These are phyloP conservation scores for Mycalesis mineus DNA, from an alignment of 2,888 invertebrate genomes.

Conservation along the genomic window DNA sequence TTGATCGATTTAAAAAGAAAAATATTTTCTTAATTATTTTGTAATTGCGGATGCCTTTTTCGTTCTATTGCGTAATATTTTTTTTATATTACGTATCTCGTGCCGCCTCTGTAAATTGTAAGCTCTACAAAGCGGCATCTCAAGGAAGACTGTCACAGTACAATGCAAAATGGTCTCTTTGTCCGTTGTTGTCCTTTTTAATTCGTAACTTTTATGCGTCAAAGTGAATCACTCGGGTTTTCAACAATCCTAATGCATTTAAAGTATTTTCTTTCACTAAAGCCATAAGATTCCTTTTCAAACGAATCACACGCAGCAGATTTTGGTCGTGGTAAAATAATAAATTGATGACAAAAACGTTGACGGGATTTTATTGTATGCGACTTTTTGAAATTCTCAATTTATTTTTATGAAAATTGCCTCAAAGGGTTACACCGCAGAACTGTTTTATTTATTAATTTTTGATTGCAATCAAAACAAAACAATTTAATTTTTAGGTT, in stretches of 20 bases:
- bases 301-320: conserved; percentile 10
- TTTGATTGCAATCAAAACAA: too few relatives aligned
- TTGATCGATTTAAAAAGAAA: too few relatives aligned
- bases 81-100: not conserved
- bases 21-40: too few relatives aligned
- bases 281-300: not conserved
- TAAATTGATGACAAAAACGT: conserved; percentile 46
- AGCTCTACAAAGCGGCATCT: conserved; percentile 56
- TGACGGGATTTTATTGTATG: conserved; percentile 36
- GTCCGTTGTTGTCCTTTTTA: conserved; percentile 74
- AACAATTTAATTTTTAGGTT: too few relatives aligned
- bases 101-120: conserved; percentile 38
- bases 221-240: conserved; percentile 62
- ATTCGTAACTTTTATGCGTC: conserved; percentile 75
- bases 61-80: too few relatives aligned
- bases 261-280: not conserved
- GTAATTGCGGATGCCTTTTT: too few relatives aligned
- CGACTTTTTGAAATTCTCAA: conserved; percentile 8
- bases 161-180: conserved; percentile 75
- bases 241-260: not conserved
- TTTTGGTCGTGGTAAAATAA: conserved; percentile 38
- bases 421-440: not conserved
- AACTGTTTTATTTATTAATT: not conserved
- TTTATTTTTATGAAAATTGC: not conserved
- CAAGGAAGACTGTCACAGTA: conserved; percentile 71